phyloP scores from a whole-genome alignment of 2,113 vertebrate genomes.

The Butorides virescens region DNA sequence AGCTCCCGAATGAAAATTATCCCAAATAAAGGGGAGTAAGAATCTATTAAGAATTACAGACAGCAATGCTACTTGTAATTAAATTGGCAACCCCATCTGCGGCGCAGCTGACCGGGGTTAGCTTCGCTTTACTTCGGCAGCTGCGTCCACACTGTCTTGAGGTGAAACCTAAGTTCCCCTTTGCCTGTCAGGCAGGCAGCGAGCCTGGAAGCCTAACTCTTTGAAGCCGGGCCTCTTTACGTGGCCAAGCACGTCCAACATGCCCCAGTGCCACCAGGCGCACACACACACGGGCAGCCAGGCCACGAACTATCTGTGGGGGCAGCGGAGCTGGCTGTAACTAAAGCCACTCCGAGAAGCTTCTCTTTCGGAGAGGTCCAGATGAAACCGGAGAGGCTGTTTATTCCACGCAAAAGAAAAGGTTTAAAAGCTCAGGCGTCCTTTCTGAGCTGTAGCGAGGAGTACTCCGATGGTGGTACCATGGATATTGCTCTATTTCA shows the following conservation, averaged over 20 bases:
- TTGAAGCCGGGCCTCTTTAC: constrained; percentile 35
- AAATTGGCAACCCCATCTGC: neutral
- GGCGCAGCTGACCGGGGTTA: neutral
- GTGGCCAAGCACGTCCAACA: neutral
- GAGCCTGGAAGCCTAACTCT: neutral
- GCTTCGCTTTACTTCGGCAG: neutral
- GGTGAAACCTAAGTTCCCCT: constrained; percentile 11
- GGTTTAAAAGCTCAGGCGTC: neutral
- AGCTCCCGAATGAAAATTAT: neutral
- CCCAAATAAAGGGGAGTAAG: neutral
- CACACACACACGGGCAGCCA: neutral
- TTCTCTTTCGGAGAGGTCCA: neutral
- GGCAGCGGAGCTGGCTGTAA: neutral
- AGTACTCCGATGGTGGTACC: neutral
- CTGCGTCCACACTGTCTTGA: neutral
- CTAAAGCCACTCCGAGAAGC: neutral
- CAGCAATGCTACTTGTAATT: neutral
- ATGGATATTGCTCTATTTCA: constrained; percentile 24
- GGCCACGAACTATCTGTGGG: neutral
- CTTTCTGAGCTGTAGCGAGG: neutral
- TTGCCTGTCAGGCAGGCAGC: neutral
- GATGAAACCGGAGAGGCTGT: constrained; percentile 27
- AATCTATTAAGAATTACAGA: neutral
- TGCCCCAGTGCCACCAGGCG: neutral
- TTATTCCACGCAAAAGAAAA: neutral